Evolutionary conservation across 2,888 invertebrate genomes (phyloP).

Genomic region (Drosophila subsilvestris): DNA sequence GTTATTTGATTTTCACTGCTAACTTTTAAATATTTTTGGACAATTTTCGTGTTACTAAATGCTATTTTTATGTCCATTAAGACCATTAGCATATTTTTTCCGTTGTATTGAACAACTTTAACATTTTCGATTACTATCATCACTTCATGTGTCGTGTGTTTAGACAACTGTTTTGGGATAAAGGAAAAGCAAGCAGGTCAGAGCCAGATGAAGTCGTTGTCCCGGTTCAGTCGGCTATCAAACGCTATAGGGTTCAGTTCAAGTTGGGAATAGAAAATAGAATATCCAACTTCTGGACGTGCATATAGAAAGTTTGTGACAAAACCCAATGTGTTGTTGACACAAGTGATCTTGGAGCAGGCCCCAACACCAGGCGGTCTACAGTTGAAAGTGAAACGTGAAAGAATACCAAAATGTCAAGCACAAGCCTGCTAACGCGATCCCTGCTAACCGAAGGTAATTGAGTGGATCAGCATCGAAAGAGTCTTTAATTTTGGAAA

Average conservation of each 20-base stretch:
- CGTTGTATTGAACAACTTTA: neutral
- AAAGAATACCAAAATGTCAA: conserved; percentile 23
- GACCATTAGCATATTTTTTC: neutral
- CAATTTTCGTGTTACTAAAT: neutral
- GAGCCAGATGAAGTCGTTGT: neutral
- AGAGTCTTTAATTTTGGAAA: neutral
- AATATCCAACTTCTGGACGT: neutral
- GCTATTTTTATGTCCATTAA: neutral
- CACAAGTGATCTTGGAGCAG: conserved; percentile 23
- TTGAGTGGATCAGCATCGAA: too few relatives aligned
- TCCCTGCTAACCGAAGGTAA: conserved; percentile 32
- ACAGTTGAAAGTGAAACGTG: conserved; percentile 18
- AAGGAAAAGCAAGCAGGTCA: neutral
- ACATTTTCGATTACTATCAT: neutral
- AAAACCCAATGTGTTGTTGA: conserved; percentile 20
- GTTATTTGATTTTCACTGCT: too few relatives aligned
- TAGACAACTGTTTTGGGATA: conserved; percentile 24
- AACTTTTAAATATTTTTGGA: neutral
- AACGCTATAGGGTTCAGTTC: conserved; percentile 27
- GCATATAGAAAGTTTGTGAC: too few relatives aligned
- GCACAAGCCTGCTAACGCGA: conserved; percentile 22
- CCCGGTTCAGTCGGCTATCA: conserved; percentile 14
- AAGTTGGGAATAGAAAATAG: neutral
- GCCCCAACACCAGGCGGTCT: too few relatives aligned
- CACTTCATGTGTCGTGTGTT: conserved; percentile 1